Evolutionary conservation across 1,140 invertebrate species (phyloP).

Genomic region (Drosophila parabipectinata): DNA sequence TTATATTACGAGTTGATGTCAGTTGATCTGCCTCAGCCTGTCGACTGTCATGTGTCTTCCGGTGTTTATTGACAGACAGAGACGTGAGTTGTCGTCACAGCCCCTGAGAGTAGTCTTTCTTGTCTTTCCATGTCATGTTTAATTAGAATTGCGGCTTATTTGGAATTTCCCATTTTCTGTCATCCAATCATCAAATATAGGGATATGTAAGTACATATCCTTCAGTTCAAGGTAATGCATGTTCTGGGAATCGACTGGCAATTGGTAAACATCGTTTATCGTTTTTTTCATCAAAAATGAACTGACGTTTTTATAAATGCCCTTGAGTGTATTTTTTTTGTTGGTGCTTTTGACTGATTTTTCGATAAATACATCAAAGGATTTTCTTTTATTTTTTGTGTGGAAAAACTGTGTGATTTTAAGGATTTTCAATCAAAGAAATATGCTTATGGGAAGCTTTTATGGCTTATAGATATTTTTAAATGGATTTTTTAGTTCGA

Average conservation of each 20-base stretch:
- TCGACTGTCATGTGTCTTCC: conserved; percentile 50
- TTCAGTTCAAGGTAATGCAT: neutral
- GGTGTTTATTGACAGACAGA: conserved; percentile 58
- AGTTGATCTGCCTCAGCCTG: conserved; percentile 1
- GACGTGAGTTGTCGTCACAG: neutral
- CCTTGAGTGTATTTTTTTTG: neutral
- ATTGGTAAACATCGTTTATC: neutral
- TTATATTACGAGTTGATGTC: neutral
- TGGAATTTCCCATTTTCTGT: conserved; percentile 4
- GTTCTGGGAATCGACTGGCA: neutral
- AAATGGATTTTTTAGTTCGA: no score
- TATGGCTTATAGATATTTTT: neutral
- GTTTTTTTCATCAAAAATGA: neutral
- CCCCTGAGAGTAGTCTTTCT: conserved; percentile 5
- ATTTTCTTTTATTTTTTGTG: neutral
- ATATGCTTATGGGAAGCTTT: neutral
- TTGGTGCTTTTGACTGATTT: neutral
- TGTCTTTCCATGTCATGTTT: conserved; percentile 25
- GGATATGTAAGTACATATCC: neutral
- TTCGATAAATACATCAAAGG: neutral
- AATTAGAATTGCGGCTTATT: conserved; percentile 47
- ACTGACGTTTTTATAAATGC: neutral
- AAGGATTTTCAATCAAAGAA: no score
- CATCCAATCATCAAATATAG: neutral
- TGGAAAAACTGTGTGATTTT: neutral